phyloP scores from a whole-genome alignment of 23 tunicate genomes.

The Botrylloides violaceus region DNA sequence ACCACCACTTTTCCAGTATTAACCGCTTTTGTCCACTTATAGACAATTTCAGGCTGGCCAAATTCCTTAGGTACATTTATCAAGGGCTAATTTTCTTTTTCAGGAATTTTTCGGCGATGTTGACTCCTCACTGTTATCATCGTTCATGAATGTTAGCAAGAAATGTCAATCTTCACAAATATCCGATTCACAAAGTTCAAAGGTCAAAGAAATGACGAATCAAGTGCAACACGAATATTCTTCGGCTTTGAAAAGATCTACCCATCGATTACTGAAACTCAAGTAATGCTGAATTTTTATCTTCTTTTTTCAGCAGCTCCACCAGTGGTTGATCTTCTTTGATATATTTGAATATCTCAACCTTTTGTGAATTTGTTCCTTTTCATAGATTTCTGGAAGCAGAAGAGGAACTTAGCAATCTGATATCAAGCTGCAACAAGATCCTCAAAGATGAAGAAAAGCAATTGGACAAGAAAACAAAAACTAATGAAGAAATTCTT shows the following conservation, averaged over 20 bases:
- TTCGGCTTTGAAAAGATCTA: conserved; percentile 34
- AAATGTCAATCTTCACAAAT: conserved; percentile 34
- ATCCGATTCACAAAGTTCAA: conserved; percentile 36
- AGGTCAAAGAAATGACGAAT: conserved; percentile 50
- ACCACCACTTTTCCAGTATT: background rate
- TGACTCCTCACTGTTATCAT: conserved; percentile 28
- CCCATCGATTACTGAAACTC: conserved; percentile 25
- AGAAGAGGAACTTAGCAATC: conserved; percentile 26
- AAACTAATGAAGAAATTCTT: conserved; percentile 22
- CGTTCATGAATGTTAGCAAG: conserved; percentile 42
- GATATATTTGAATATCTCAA: no score
- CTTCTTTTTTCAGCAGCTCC: no score
- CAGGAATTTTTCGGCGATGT: conserved; percentile 54
- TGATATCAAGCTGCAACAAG: conserved; percentile 21
- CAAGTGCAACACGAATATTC: conserved; percentile 50
- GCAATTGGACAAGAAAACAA: conserved; percentile 10
- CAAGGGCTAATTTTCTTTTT: background rate
- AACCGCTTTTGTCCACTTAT: no score
- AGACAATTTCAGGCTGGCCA: no score
- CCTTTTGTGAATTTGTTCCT: no score
- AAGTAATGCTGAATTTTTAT: conserved; percentile 20
- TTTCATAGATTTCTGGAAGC: conserved; percentile 39
- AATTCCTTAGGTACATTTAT: no score
- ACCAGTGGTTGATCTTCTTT: no score
- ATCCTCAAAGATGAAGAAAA: conserved; percentile 40